Base-by-base conservation (phyloP, 23 tunicate genomes). In the Botrylloides violaceus region DNA sequence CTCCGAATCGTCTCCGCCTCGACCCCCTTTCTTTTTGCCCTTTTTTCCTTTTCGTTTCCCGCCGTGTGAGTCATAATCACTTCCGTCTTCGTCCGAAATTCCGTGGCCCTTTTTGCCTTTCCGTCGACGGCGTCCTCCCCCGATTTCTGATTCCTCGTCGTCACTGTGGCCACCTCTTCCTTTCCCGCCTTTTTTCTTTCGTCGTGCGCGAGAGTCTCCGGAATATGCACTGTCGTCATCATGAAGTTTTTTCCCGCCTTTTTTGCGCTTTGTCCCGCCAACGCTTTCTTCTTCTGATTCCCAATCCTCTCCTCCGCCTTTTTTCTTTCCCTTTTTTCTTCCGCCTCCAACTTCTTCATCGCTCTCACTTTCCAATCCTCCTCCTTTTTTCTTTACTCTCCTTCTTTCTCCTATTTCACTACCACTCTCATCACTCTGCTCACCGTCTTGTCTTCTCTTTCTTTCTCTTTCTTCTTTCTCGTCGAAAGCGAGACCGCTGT, bases 401-500 rank as follows among this genome's bases (percentile, higher is more conserved):
- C 94, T 85, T n/a, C 66, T 71, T 49, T 58, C 62, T 66, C 70
- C 71, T 36, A 22, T 43, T 26, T 47, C 74, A 15, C 55, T 61
- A 18, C 33, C 61, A 64, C 81, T 77, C 38, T 39, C 80, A 32
- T 63, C 79, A 34, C 85, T 73, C 58, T 73, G 70, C 31, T 66
- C 49, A 29, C 72, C 81, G 58, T 80, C 84, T 49, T 76, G 65
- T 29, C 95, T 70, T 50, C 95, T 61, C 31, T 86, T 75, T 59
- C 95, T 37, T 56, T 87, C 95, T 37, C 82, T 59, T 26, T 71
- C 95, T 64, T 87, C 95, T 18, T 53, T 87, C 58, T 87, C 95
- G 59, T 82, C 79, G 66, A 87, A 87, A 3, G 95, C 95, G 33
- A 87, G 79, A 3, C 95, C 95, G 63, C 82, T 75, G 77, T 87